Base-by-base conservation (phyloP, 2,113 vertebrate genomes). In the Bubo bubo region DNA sequence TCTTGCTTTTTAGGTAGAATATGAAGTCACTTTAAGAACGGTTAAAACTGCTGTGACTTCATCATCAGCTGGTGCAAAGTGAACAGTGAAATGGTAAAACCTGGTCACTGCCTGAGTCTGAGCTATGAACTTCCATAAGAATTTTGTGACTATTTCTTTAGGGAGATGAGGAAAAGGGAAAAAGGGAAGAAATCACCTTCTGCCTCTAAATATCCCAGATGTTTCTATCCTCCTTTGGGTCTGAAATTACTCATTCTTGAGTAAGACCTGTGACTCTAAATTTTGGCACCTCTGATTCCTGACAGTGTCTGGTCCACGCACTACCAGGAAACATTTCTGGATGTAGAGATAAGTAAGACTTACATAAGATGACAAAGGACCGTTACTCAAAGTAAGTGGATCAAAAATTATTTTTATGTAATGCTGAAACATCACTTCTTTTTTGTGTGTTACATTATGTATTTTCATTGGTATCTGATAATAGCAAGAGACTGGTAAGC, bases 401-500 rank as follows among this genome's bases (percentile, higher is more conserved):
- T 79, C 37, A 82, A 27, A 1, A 3, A 50, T 0, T 0, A 76
- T 70, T 93, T 97, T 93, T 92, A 68, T 68, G 95, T 91, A 95
- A 45, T 67, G 81, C 93, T 94, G 89, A 96, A 87, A 39, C 63
- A 90, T 45, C 13, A 19, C 52, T 88, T 91, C 30, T 83, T 86
- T 85, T 84, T 23, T 59, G 15, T n/a, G 56, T 22, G 20, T 75
- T 93, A 30, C 63, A 79, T 86, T 91, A 39, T 92, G 39, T 81
- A 37, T 77, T 90, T 98, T 91, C 66, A 74, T 56, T 27, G 63
- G 68, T 87, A 63, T 66, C 64, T 86, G 73, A 86, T 94, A 95
- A 93, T 18, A 95, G n/a, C 37, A 86, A 59, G 58, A 58, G 86
- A 91, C 30, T 82, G 75, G 52, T 76, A 91, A 76, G 94, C 89